Evolutionary conservation across 2,113 vertebrate genomes (phyloP), one percentile per base, ranked within the genome.

Genomic region (Motacilla alba): DNA sequence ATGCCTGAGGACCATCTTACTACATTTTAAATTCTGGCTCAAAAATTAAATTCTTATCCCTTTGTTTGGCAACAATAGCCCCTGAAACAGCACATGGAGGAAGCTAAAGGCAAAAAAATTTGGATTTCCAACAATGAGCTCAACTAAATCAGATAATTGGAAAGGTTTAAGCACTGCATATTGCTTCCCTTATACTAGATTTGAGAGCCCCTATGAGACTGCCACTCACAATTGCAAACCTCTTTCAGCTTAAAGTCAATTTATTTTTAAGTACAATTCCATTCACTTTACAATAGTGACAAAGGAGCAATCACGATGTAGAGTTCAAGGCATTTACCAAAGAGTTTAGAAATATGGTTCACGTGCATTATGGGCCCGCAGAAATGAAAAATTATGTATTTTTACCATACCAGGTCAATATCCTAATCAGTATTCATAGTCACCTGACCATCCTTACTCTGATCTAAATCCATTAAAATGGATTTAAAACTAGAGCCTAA

Each of bases 291-390:
- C 3, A 44, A 24, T n/a, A 63, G 21, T 0, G 1, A 68, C 11
- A 35, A 59, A 83, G 41, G 17, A 80, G 4, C 4, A 83, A 86
- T 63, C 30, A n/a, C 0, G 0, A 41, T 27, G 8, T 50, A 6
- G 31, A 63, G 9, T n/a, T 44, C 14, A 67, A 30, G 47, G 24
- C 8, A 33, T 20, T 75, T 58, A 53, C 11, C 24, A 70, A 47
- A 37, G 22, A 24, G 5, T 5, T 83, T n/a, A 63, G 16, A 75
- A 68, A 50, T 30, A 6, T 9, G 6, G 10, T 37, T 86, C 30
- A 13, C 43, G 13, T 69, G 5, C 41, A 47, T 28, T 44, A 60
- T 35, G 6, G 9, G 17, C 10, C 17, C 28, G 79, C 20, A 74
- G 23, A 85, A 88, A 69, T 23, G 37, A 80, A 50, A 73, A 35